Conservation (phyloP, 2,888 invertebrate genomes). For the Xiphydria camelus region DNA sequence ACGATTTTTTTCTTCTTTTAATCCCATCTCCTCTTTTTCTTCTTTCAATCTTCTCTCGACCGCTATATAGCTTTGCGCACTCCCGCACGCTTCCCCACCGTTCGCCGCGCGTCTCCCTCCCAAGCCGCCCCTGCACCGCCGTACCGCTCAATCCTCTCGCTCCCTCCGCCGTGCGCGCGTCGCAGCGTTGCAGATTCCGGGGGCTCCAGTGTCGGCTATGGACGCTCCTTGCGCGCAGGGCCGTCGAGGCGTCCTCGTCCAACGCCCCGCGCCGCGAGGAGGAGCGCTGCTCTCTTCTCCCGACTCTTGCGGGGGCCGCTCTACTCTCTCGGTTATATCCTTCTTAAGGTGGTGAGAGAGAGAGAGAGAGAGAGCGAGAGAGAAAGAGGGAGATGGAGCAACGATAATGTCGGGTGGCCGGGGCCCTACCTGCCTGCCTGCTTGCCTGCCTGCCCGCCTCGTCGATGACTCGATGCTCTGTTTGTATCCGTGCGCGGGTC, state of each 20-base stretch:
- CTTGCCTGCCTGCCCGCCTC: constrained; percentile 26
- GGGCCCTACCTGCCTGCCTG: constrained; percentile 29
- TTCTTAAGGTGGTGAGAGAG: constrained; percentile 38
- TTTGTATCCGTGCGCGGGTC: constrained; percentile 41
- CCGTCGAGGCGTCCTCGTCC: not conserved
- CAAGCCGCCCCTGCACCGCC: constrained; percentile 1
- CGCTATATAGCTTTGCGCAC: constrained; percentile 21
- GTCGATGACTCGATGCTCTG: constrained; percentile 50
- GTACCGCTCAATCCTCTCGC: constrained; percentile 3
- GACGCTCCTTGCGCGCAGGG: too few relatives aligned
- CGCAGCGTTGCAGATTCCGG: too few relatives aligned
- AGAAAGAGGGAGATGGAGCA: not conserved
- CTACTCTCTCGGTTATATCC: constrained; percentile 30
- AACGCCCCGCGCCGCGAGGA: constrained; percentile 4
- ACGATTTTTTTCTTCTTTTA: constrained; percentile 32
- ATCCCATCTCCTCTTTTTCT: constrained; percentile 42
- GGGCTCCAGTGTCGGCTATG: too few relatives aligned
- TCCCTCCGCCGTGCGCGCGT: not conserved
- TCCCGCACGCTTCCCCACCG: constrained; percentile 2
- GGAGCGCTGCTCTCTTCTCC: not conserved
- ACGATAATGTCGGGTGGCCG: constrained; percentile 48
- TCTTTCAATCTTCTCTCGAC: constrained; percentile 43
- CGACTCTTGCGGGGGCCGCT: constrained; percentile 21
- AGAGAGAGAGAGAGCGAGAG: constrained; percentile 8
- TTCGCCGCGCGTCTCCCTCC: not conserved